Base-by-base conservation (phyloP, 37 sponge, comb jelly and placozoan species). In the Aplysina aerophoba region DNA sequence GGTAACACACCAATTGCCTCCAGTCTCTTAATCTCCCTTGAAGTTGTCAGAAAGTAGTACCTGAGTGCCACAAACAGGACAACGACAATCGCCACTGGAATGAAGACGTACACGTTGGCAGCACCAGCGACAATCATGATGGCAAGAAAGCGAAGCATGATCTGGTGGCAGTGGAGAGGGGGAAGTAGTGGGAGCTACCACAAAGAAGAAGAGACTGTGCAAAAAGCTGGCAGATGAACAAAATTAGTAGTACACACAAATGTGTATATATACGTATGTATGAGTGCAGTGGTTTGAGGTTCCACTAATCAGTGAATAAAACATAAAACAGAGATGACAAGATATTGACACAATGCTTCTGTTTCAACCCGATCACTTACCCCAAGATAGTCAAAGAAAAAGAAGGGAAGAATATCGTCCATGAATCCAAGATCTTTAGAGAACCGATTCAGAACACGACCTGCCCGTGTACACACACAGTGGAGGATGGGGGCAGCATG, bases 371-470 rank as follows among this genome's bases (percentile, higher is more conserved):
- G 21, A 4, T 64, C 0, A 72, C 86, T 86, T 35, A 94, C 94
- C 59, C 74, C 24, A 12, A 89, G 34, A 31, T 55, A 84, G 24
- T 89, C 85, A 75, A 53, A 81, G 44, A 87, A 89, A 62, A 55
- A 34, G 56, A 44, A 89, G 5, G 95, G 95, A 21, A 94, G 71
- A 21, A 85, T 39, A 44, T 89, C 90, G 38, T 94, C 95, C 34
- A 94, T 62, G 33, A 91, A 85, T 1, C 87, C 85, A 59, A 91
- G 31, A 44, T 94, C 95, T 77, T 94, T 94, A 15, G 95, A 88
- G 55, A 94, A 94, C 4, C 92, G 57, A 71, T 94, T 94, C 67
- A 91, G 79, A 15, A 94, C 83, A 56, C 90, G 84, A 35, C 94
- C 94, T 93, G 59, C 21, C 65, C 50, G 50, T 44, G 8, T 8